Evolutionary conservation across 2,888 invertebrate species (phyloP).

Genomic region (Schizotus pectinicornis): DNA sequence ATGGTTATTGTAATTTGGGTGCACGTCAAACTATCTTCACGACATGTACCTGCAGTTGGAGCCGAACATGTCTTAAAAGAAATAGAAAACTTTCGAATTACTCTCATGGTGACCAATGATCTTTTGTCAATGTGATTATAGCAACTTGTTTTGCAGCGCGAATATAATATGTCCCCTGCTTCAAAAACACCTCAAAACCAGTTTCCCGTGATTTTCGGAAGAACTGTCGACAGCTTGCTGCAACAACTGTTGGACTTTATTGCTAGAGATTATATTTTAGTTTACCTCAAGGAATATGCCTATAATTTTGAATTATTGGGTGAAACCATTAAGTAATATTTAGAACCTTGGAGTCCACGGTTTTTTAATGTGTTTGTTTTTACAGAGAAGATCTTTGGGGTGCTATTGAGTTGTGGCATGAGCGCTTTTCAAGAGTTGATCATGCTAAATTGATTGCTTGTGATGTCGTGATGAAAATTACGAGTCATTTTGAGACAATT

Average conservation of each 20-base stretch:
- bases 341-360: no score
- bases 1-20: conserved; percentile 64
- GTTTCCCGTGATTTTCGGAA: conserved; percentile 80
- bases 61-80: conserved; percentile 68
- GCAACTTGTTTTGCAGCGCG: conserved; percentile 42
- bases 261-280: conserved; percentile 78
- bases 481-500: conserved; percentile 85
- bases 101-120: conserved; percentile 63
- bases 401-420: conserved; percentile 76
- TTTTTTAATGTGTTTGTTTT: conserved; percentile 5
- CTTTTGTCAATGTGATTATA: background rate
- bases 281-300: conserved; percentile 72
- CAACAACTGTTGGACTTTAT: conserved; percentile 83
- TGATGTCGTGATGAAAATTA: conserved; percentile 81
- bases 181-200: conserved; percentile 54
- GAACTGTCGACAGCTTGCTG: conserved; percentile 82
- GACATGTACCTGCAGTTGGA: conserved; percentile 67
- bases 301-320: conserved; percentile 60
- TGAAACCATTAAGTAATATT: conserved; percentile 60
- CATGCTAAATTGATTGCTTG: conserved; percentile 82
- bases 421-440: conserved; percentile 76
- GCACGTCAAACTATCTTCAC: conserved; percentile 69
- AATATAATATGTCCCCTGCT: conserved; percentile 44
- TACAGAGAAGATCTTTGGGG: conserved; percentile 83
- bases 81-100: conserved; percentile 65